These are phyloP conservation scores for Pelobates fuscus DNA, from an alignment of 2,113 vertebrate genomes.

Conservation along the genomic window DNA sequence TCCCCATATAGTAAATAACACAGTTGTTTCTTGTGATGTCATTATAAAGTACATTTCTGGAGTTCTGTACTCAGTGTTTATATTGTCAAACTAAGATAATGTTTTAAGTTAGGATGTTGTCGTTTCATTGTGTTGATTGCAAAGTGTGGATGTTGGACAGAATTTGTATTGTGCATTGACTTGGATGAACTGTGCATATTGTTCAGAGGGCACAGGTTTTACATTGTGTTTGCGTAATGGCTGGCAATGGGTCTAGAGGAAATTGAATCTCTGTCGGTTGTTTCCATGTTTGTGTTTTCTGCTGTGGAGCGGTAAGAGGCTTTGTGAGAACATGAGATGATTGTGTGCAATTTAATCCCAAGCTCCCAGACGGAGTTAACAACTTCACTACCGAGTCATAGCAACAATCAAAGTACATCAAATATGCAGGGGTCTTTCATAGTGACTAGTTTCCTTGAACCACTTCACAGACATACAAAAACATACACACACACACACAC, in stretches of 20 bases:
- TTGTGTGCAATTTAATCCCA: conserved; percentile 45
- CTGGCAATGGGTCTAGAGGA: neutral
- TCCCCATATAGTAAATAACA: too few relatives aligned
- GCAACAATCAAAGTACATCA: neutral
- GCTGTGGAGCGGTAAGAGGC: conserved; percentile 34
- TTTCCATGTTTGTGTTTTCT: conserved; percentile 47
- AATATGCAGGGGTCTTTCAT: neutral
- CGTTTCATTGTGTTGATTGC: too few relatives aligned
- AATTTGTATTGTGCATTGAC: neutral
- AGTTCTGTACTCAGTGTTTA: too few relatives aligned
- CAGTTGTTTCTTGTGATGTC: too few relatives aligned
- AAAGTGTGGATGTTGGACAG: too few relatives aligned
- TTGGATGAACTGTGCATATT: neutral
- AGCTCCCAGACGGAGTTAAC: conserved; percentile 35
- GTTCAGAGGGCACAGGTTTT: neutral
- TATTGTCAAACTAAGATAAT: too few relatives aligned
- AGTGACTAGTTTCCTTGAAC: too few relatives aligned
- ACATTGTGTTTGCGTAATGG: neutral
- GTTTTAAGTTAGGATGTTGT: too few relatives aligned
- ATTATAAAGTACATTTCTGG: too few relatives aligned
- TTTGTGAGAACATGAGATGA: conserved; percentile 43
- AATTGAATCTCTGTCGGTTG: conserved; percentile 28
- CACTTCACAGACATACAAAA: too few relatives aligned
- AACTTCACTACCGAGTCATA: conserved; percentile 15
- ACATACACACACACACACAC: too few relatives aligned